Conservation (phyloP, 2,113 vertebrate genomes). For the Ctenomys sociabilis region DNA sequence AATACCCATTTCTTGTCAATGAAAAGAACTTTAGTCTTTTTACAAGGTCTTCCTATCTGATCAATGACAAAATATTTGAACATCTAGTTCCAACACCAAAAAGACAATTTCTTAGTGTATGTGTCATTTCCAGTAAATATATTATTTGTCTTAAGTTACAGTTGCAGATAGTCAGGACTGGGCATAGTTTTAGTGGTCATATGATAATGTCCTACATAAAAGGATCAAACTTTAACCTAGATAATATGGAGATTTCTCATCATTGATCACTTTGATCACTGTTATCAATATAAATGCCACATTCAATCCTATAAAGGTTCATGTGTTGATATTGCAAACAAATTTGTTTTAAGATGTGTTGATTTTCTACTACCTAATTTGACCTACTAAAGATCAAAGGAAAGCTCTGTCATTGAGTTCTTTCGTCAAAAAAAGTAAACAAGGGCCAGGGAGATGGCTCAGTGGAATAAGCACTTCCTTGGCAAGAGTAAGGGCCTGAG, state of each 20-base stretch:
- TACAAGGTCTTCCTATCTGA: background rate
- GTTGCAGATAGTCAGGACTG: background rate
- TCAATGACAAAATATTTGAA: background rate
- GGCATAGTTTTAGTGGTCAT: background rate
- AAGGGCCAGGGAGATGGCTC: too few species aligned
- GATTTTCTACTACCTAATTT: slow-evolving; percentile 20
- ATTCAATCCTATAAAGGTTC: background rate
- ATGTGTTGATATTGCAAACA: background rate
- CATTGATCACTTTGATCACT: background rate
- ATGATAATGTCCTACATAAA: background rate
- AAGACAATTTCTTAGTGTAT: background rate
- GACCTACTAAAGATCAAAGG: slow-evolving; percentile 7
- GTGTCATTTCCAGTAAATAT: background rate
- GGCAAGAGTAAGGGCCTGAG: too few species aligned
- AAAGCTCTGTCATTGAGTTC: background rate
- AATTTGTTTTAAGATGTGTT: background rate
- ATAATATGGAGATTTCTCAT: background rate
- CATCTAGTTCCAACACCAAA: background rate
- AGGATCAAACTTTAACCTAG: background rate
- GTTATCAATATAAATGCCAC: background rate
- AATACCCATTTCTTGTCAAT: background rate
- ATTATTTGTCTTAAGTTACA: background rate
- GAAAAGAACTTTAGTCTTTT: background rate
- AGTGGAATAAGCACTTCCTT: too few species aligned
- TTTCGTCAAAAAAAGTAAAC: background rate